Evolutionary conservation across 2,113 vertebrate genomes (phyloP), one percentile per base, ranked within the genome.

Genomic region (Ellobius talpinus): DNA sequence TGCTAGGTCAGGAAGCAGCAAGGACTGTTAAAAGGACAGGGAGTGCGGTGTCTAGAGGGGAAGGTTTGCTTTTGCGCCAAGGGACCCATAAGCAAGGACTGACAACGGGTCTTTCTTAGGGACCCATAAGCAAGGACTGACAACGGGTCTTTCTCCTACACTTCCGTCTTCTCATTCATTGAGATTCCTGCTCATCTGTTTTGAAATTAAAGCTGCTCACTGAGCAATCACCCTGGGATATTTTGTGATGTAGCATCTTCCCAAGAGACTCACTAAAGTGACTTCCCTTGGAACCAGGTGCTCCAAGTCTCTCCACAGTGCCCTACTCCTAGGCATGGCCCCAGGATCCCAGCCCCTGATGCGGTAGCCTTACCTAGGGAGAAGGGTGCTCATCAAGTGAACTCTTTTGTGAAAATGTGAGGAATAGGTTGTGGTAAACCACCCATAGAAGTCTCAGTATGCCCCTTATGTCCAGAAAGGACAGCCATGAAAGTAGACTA

Each of bases 181-280:
- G 87, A 47, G 39, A 85, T 87, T 93, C 70, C 12, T 91, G 58
- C 14, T 70, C 63, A n/a, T 21, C 52, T 66, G 3, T 31, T 90
- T 96, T 87, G 36, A 50, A 78, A 36, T n/a, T 42, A 72, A 95
- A 76, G 14, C 39, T 52, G 29, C 68, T 73, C 19, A 47, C 36
- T 79, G 55, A 93, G 73, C 95, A 93, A 66, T 88, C 24, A n/a
- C 33, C 29, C 17, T 65, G 72, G 70, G 52, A 92, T n/a, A n/a
- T 74, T 86, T 84, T 19, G 23, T 50, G 58, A 5, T 68, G 9
- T 39, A 21, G 3, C 21, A 3, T 90, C 50, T 90, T 55, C 90
- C n/a, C 16, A 50, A 39, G 10, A 45, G 72, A 61, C 17, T 86
- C 21, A 13, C 7, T 23, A 16, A 26, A 58, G 23, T 70, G 33